These are phyloP conservation scores for Hydriomena furcata DNA, from an alignment of 2,888 invertebrate species.

Conservation along the genomic window DNA sequence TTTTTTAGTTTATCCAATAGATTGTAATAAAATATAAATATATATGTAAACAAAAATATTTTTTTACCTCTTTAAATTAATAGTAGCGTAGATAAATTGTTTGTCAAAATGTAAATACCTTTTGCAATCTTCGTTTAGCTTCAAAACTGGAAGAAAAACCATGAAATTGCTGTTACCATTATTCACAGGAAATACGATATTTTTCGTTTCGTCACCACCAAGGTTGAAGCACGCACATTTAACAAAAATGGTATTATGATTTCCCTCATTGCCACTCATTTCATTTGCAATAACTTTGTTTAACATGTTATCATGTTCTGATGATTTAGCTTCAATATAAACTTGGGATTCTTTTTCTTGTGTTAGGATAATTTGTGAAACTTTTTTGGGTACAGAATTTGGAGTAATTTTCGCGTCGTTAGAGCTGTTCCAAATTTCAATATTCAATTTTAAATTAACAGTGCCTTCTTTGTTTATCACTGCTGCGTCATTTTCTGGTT, in stretches of 20 bases:
- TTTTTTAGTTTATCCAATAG: too few relatives aligned
- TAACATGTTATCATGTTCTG: conserved; percentile 37
- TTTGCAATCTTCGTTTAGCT: conserved; percentile 14
- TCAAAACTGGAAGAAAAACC: conserved; percentile 36
- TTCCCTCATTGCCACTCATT: conserved; percentile 24
- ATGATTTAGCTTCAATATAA: conserved; percentile 38
- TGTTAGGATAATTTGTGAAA: conserved; percentile 27
- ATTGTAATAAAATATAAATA: too few relatives aligned
- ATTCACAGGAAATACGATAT: conserved; percentile 9
- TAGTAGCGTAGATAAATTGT: too few relatives aligned
- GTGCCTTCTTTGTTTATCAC: conserved; percentile 47
- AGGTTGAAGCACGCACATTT: conserved; percentile 43
- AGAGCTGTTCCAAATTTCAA: conserved; percentile 48
- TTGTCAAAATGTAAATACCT: conserved; percentile 7
- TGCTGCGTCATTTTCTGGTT: conserved; percentile 36
- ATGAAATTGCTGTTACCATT: conserved; percentile 38
- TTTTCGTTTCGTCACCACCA: conserved; percentile 18
- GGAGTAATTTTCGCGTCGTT: conserved; percentile 11
- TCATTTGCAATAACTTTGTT: conserved; percentile 34
- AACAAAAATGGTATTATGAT: conserved; percentile 40
- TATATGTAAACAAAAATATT: too few relatives aligned
- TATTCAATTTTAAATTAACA: conserved; percentile 55
- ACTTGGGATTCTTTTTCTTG: conserved; percentile 48
- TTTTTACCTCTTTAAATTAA: too few relatives aligned
- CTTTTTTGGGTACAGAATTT: neutral